Evolutionary conservation across 2,888 invertebrate species (phyloP), one percentile per base, ranked within the genome.

Genomic region (Chaetoderma sp.): DNA sequence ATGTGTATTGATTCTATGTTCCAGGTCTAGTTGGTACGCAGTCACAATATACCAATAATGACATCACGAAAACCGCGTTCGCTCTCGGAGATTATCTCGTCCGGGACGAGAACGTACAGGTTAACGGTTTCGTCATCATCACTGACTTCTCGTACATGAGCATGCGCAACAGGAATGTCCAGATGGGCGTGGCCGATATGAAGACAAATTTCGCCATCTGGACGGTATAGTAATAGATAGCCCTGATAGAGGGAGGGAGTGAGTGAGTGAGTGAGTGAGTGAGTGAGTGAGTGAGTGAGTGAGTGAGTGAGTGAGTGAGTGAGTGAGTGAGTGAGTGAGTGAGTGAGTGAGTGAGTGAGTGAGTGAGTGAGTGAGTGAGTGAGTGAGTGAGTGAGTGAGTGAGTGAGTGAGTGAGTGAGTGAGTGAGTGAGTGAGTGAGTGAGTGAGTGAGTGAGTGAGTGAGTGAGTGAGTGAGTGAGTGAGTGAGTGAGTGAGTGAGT

Each of bases 211-310:
- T 33, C 13, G 52, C 52, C 1, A 52, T 52, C 18, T 52, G 52
- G 52, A 18, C 32, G 4, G 52, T 52, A 52, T n/a, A n/a, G n/a
- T n/a, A n/a, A n/a, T n/a, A n/a, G n/a, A n/a, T n/a, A n/a, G n/a
- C n/a, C n/a, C n/a, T n/a, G n/a, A n/a, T n/a, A 25, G 25, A 50
- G 16, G n/a, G 44, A 52, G 33, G 54, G 32, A 30, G 52, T 39
- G 54, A 59, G 23, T n/a, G 52, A 59, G 21, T 13, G 47, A 59
- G 18, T 49, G 59, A 42, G 18, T 39, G 25, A 63, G 23, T 56
- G 55, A 60, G 54, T 32, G 50, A 63, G 30, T 44, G 49, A 58
- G 16, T 52, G 39, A 33, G 33, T 44, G 10, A 44, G 44, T 44
- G 44, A 8, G 44, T 44, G 44, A 8, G 44, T 44, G 44, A 8